phyloP scores from a whole-genome alignment of 2,113 vertebrate genomes.

The Gracilinanus agilis region DNA sequence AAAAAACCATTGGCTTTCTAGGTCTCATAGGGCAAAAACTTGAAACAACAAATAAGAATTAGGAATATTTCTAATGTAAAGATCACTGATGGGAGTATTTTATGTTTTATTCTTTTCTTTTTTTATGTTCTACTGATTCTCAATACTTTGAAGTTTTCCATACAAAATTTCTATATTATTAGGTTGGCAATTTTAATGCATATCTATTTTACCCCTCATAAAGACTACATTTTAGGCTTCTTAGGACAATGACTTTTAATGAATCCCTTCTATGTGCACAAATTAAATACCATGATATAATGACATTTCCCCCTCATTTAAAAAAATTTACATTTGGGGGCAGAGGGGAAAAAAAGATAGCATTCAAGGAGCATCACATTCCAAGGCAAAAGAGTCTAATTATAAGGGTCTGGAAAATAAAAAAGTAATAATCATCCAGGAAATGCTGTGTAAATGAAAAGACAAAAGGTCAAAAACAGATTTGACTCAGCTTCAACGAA shows the following conservation, averaged over 20 bases:
- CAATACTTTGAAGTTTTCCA: slow-evolving; percentile 4
- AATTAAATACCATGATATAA: slow-evolving; percentile 25
- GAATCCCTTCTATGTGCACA: not conserved
- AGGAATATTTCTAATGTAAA: not conserved
- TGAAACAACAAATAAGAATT: slow-evolving; percentile 32
- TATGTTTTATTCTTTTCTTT: not conserved
- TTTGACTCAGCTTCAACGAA: not conserved
- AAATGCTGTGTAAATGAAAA: not conserved
- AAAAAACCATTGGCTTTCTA: slow-evolving; percentile 15
- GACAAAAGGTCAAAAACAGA: slow-evolving; percentile 25
- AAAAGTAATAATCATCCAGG: slow-evolving; percentile 14
- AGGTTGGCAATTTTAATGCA: not conserved
- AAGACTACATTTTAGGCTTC: slow-evolving; percentile 28
- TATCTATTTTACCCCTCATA: not conserved
- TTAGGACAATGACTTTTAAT: slow-evolving; percentile 38
- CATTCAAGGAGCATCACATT: not conserved
- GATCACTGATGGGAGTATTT: slow-evolving; percentile 1
- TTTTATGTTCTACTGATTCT: not conserved
- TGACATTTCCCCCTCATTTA: not conserved
- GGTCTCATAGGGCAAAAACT: slow-evolving; percentile 34
- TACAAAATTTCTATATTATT: not conserved
- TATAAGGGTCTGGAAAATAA: not conserved
- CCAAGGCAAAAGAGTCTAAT: not conserved
- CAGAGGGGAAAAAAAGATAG: not conserved
- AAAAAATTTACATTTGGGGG: slow-evolving; percentile 12